phyloP scores from a whole-genome alignment of 1,140 invertebrate genomes.

The Aporrectodea caliginosa region DNA sequence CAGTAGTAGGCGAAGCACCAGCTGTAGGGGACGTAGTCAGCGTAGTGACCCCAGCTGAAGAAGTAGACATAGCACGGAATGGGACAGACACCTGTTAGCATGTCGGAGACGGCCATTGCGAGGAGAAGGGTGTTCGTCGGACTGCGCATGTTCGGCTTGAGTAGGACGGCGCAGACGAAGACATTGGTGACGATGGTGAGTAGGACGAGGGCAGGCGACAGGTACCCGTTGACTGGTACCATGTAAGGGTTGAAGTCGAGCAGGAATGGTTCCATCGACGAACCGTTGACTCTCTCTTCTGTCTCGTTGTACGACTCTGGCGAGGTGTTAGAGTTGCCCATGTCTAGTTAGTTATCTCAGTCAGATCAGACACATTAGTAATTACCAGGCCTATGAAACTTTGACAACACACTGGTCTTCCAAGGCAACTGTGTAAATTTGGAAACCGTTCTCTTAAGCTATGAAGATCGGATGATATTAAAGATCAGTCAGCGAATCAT shows the following conservation, averaged over 20 bases:
- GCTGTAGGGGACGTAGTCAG: constrained; percentile 9
- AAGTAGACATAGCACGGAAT: constrained; percentile 59
- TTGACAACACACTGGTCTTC: too few relatives aligned
- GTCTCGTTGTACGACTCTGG: too few relatives aligned
- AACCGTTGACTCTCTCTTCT: too few relatives aligned
- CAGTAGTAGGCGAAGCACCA: constrained; percentile 63
- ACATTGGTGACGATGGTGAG: constrained; percentile 76
- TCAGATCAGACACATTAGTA: too few relatives aligned
- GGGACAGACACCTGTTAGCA: constrained; percentile 80
- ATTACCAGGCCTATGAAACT: too few relatives aligned
- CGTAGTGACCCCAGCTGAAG: constrained; percentile 1
- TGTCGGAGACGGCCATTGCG: constrained; percentile 60
- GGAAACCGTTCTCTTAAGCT: too few relatives aligned
- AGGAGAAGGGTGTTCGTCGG: constrained; percentile 10
- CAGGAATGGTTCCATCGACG: background rate
- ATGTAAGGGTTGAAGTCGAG: background rate
- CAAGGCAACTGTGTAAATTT: too few relatives aligned
- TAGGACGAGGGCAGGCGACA: constrained; percentile 74
- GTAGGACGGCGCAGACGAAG: constrained; percentile 69
- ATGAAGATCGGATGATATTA: too few relatives aligned
- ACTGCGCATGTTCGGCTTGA: constrained; percentile 63
- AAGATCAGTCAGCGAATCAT: too few relatives aligned
- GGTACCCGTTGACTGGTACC: constrained; percentile 37
- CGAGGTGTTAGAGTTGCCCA: too few relatives aligned
- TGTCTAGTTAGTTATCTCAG: too few relatives aligned